Evolutionary conservation across 1,140 invertebrate species (phyloP).

Genomic region (Trichonephila clavata): DNA sequence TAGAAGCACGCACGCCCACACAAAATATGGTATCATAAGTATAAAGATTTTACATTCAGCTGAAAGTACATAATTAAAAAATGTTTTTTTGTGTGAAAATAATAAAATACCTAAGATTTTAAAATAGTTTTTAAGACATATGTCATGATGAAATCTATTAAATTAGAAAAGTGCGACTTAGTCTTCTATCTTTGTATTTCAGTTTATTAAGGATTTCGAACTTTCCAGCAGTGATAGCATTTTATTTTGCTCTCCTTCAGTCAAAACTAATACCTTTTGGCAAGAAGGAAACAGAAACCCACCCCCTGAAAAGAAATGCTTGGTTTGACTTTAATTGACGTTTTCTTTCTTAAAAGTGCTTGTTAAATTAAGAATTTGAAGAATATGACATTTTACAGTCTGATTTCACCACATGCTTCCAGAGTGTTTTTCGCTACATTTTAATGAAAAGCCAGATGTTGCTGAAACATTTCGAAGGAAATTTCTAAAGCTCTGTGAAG

Average conservation of each 20-base stretch:
- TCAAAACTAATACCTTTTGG: not conserved
- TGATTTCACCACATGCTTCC: not conserved
- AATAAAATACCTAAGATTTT: too few relatives aligned
- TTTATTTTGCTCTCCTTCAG: not conserved
- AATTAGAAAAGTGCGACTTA: too few relatives aligned
- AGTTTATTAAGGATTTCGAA: not conserved
- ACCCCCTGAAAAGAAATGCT: not conserved
- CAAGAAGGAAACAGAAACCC: not conserved
- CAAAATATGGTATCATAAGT: too few relatives aligned
- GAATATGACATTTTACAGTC: not conserved
- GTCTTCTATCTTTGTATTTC: not conserved
- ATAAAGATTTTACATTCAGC: too few relatives aligned
- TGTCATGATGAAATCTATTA: too few relatives aligned
- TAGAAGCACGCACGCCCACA: too few relatives aligned
- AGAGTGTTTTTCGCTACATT: not conserved
- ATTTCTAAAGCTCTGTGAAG: not conserved
- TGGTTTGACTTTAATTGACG: not conserved
- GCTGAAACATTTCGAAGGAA: not conserved
- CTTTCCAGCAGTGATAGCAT: not conserved
- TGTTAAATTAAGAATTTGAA: not conserved
- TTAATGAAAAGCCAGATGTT: slow-evolving; percentile 3
- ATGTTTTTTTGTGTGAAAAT: too few relatives aligned
- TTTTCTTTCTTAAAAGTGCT: not conserved
- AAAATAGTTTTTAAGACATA: too few relatives aligned
- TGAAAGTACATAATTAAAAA: too few relatives aligned